Percentiles rank a stretch among this genome's conserved stretches.
These are phyloP conservation scores for Ectropis grisescens DNA, from an alignment of 1,140 invertebrate species.

Conservation along the genomic window DNA sequence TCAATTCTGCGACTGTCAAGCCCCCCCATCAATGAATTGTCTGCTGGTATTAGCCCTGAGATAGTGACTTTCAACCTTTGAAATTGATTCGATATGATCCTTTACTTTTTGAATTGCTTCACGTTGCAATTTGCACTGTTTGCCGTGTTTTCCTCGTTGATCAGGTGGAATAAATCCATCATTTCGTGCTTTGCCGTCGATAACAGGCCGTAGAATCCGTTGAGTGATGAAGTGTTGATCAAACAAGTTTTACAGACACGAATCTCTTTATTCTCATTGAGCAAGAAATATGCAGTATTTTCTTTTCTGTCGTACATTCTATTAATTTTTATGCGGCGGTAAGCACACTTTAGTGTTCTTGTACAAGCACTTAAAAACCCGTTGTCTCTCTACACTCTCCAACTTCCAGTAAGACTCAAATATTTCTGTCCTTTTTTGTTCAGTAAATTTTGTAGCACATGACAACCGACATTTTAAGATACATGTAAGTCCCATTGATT, in stretches of 20 bases:
- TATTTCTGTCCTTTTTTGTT: constrained; percentile 4
- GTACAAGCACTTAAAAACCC: constrained; percentile 13
- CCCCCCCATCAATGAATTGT: constrained; percentile 29
- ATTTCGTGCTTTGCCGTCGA: constrained; percentile 8
- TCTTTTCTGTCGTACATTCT: constrained; percentile 6
- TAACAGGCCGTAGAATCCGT: constrained; percentile 14
- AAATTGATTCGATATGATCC: constrained; percentile 29
- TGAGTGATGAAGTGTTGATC: constrained; percentile 14
- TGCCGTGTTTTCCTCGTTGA: constrained; percentile 27
- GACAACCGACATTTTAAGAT: constrained; percentile 1
- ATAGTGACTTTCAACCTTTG: constrained; percentile 27
- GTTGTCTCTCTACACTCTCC: constrained; percentile 4
- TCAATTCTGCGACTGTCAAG: constrained; percentile 23
- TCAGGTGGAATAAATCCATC: constrained; percentile 7
- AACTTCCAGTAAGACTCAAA: constrained; percentile 8
- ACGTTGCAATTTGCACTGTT: constrained; percentile 23
- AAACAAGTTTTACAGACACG: constrained; percentile 13
- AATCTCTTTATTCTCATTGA: constrained; percentile 13
- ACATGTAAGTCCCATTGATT: constrained; percentile 1
- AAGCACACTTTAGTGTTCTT: constrained; percentile 26
- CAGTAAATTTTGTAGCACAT: constrained; percentile 1
- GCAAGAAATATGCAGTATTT: constrained; percentile 22
- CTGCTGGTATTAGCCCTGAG: constrained; percentile 17
- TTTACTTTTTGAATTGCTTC: constrained; percentile 24
- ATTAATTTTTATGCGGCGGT: constrained; percentile 10